phyloP scores from a whole-genome alignment of 1,140 invertebrate species.

The Macrosteles quadrilineatus region DNA sequence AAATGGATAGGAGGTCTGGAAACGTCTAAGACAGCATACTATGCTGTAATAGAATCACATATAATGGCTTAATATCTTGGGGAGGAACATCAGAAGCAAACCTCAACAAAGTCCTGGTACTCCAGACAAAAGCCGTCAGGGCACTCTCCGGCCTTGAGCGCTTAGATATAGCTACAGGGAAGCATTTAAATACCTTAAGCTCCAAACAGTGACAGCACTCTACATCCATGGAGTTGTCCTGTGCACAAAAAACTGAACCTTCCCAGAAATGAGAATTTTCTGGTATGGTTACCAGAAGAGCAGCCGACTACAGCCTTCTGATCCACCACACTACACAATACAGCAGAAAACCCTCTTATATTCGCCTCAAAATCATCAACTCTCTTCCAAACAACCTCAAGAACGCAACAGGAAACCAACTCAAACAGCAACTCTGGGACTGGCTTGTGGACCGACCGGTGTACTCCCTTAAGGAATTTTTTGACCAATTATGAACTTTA shows the following conservation, averaged over 20 bases:
- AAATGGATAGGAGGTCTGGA: conserved; percentile 9
- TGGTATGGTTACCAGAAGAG: too few relatives aligned
- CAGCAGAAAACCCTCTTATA: neutral
- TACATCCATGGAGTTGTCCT: too few relatives aligned
- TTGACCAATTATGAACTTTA: too few relatives aligned
- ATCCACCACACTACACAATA: neutral
- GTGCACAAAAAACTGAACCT: too few relatives aligned
- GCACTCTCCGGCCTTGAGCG: too few relatives aligned
- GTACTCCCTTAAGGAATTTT: neutral
- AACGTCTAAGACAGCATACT: neutral
- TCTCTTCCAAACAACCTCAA: neutral
- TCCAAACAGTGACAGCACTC: too few relatives aligned
- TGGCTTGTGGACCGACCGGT: neutral
- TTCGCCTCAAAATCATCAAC: neutral
- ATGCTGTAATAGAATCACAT: conserved; percentile 4
- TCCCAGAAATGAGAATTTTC: too few relatives aligned
- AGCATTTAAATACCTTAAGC: too few relatives aligned
- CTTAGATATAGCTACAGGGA: too few relatives aligned
- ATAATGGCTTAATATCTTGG: neutral
- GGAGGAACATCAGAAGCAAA: conserved; percentile 4
- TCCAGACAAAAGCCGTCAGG: too few relatives aligned
- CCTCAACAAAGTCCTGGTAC: neutral
- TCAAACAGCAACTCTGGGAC: neutral
- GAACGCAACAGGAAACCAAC: neutral
- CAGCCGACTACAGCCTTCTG: neutral